Conservation (phyloP, 1,140 invertebrate species). For the Drosophila albomicans region DNA sequence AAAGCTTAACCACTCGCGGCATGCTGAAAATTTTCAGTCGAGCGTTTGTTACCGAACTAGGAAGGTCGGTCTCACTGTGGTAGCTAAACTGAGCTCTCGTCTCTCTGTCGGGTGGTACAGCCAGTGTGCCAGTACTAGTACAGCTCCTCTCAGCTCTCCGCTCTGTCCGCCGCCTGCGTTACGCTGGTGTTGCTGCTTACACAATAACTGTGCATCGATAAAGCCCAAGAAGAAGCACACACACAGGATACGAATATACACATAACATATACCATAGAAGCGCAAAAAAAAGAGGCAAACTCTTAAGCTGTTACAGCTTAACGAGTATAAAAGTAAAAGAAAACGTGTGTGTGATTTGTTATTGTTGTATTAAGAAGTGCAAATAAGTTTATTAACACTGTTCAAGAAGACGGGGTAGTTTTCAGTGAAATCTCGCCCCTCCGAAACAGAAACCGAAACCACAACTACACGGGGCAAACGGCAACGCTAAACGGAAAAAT, state of each 20-base stretch:
- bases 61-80: conserved; percentile 83
- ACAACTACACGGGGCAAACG: conserved; percentile 20
- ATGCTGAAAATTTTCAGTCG: conserved; percentile 84
- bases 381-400: conserved; percentile 64
- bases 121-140: conserved; percentile 69
- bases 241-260: conserved; percentile 71
- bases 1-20: conserved; percentile 84
- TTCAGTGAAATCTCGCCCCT: conserved; percentile 67
- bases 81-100: conserved; percentile 77
- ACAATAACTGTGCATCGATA: conserved; percentile 83
- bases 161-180: conserved; percentile 70
- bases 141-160: conserved; percentile 73
- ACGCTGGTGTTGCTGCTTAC: conserved; percentile 79
- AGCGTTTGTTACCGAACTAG: conserved; percentile 84
- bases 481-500: conserved; percentile 64
- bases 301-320: conserved; percentile 64
- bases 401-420: conserved; percentile 66
- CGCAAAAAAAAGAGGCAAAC: conserved; percentile 37
- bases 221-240: conserved; percentile 76
- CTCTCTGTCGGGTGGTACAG: conserved; percentile 79
- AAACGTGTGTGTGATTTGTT: conserved; percentile 72
- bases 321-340: conserved; percentile 52
- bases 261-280: neutral
- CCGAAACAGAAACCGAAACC: conserved; percentile 54
- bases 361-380: conserved; percentile 69